Evolutionary conservation across 2,888 invertebrate species (phyloP).

Genomic region (Lysandra coridon): DNA sequence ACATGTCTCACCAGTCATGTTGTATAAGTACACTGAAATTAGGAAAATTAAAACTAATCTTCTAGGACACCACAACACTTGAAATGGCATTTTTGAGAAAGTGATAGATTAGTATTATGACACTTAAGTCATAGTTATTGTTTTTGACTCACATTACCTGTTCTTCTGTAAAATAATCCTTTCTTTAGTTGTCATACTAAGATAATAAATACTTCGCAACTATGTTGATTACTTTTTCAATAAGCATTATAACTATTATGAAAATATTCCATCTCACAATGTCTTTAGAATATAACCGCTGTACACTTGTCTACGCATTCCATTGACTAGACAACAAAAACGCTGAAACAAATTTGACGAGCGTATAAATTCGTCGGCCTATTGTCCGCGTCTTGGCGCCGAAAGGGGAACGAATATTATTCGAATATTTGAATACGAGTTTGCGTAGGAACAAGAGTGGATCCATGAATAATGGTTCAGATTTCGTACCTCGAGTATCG

Average conservation of each 20-base stretch:
- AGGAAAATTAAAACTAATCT: not conserved
- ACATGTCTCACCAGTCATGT: too few species aligned
- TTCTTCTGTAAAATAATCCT: too few species aligned
- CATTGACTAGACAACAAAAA: not conserved
- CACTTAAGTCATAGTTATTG: too few species aligned
- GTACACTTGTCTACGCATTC: not conserved
- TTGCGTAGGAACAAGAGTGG: conserved; percentile 43
- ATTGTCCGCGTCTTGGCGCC: conserved; percentile 29
- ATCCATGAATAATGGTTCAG: conserved; percentile 43
- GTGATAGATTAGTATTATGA: not conserved
- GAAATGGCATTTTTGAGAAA: not conserved
- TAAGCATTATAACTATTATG: not conserved
- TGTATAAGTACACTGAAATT: not conserved
- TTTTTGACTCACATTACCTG: too few species aligned
- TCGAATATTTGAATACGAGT: conserved; percentile 38
- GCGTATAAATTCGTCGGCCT: conserved; percentile 18
- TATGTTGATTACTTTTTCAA: not conserved
- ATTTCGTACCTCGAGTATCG: conserved; percentile 41
- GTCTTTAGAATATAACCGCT: not conserved
- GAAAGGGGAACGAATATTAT: conserved; percentile 14
- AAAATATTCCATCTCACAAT: not conserved
- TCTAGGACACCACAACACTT: not conserved
- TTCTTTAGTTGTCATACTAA: not conserved
- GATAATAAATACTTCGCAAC: not conserved
- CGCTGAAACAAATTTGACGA: conserved; percentile 24